Evolutionary conservation across 2,113 vertebrate species (phyloP).

Genomic region (Sciurus niger): DNA sequence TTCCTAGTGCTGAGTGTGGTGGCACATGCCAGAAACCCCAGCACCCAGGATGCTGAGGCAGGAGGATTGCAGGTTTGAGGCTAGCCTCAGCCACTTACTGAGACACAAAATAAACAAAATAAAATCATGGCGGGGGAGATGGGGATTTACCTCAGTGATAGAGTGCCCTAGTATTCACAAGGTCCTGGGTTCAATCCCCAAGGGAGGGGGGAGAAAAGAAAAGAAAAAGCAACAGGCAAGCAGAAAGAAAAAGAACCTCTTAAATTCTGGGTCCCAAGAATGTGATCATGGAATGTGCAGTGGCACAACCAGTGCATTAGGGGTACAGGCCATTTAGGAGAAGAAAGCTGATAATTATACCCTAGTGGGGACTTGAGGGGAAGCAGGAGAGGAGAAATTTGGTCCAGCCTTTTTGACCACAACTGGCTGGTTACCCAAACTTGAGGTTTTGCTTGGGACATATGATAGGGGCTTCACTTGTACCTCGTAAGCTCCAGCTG

Average conservation of each 20-base stretch:
- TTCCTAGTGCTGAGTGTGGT: not conserved
- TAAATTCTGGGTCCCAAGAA: not conserved
- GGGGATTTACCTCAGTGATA: not conserved
- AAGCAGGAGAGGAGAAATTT: not conserved
- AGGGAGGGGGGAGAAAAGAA: no score
- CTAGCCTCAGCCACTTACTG: not conserved
- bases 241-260: not conserved
- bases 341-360: not conserved
- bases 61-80: not conserved
- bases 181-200: not conserved
- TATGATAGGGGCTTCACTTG: not conserved
- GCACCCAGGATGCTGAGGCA: not conserved
- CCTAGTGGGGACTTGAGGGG: not conserved
- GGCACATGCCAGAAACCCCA: not conserved
- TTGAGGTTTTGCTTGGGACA: constrained; percentile 46
- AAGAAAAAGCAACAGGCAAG: not conserved
- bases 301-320: not conserved
- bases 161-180: not conserved
- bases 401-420: constrained; percentile 37
- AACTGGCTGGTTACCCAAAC: constrained; percentile 41
- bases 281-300: not conserved
- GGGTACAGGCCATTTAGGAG: not conserved
- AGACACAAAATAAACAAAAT: not conserved
- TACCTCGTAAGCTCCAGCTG: not conserved
- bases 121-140: not conserved